Evolutionary conservation across 2,888 invertebrate genomes (phyloP).

Genomic region (Stramonita haemastoma): DNA sequence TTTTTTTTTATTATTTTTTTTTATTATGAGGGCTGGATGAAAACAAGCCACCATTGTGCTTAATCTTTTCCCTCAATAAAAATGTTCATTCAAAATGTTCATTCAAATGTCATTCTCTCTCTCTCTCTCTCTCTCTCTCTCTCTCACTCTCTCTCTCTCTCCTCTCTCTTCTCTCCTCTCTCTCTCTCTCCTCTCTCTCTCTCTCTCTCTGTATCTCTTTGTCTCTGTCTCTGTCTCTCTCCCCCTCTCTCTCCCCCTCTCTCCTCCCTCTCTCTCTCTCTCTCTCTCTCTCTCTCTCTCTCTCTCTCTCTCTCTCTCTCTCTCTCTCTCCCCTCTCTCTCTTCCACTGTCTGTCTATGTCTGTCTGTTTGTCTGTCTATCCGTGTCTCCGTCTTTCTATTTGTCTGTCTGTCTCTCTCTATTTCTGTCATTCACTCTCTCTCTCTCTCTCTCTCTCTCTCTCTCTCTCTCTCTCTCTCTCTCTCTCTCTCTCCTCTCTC

Average conservation of each 20-base stretch:
- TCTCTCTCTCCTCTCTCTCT: background rate
- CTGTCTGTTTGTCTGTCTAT: background rate
- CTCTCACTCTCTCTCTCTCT: background rate
- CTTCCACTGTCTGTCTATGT: background rate
- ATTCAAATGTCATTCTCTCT: background rate
- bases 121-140: constrained; percentile 21
- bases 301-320: constrained; percentile 19
- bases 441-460: background rate
- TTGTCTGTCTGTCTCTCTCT: background rate
- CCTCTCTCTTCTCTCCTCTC: background rate
- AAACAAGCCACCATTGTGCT: too few relatives aligned
- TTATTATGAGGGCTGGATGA: too few relatives aligned
- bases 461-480: background rate
- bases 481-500: background rate
- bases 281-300: constrained; percentile 1
- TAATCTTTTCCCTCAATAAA: too few relatives aligned
- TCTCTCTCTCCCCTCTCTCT: background rate
- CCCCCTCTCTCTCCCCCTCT: background rate
- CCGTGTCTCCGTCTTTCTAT: constrained; percentile 13
- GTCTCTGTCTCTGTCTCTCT: background rate
- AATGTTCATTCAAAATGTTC: too few relatives aligned
- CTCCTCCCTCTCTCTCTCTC: background rate
- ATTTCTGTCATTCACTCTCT: background rate
- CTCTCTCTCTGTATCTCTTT: background rate
- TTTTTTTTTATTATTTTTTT: too few relatives aligned